Evolutionary conservation across 2,113 vertebrate species (phyloP).

Genomic region (Anolis carolinensis): DNA sequence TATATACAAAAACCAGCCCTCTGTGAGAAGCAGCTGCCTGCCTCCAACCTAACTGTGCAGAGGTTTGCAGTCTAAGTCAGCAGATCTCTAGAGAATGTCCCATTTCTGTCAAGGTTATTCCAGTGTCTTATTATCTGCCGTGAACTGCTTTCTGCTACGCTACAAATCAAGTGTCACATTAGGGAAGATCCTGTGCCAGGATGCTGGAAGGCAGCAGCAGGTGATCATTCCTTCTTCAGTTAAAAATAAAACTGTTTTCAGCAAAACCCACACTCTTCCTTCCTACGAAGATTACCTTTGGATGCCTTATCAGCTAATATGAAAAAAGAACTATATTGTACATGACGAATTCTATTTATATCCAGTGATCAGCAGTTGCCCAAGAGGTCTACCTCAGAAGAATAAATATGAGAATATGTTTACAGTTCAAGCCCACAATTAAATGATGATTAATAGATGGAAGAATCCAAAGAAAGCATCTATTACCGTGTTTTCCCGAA

Average conservation of each 20-base stretch:
- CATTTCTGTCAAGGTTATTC: not conserved
- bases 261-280: not conserved
- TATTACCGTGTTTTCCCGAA: too few species aligned
- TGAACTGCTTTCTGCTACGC: not conserved
- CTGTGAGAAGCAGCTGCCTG: not conserved
- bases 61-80: not conserved
- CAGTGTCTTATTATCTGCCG: not conserved
- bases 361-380: not conserved
- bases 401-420: not conserved
- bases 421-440: not conserved
- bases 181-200: not conserved
- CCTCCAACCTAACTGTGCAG: not conserved
- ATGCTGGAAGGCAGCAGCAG: not conserved
- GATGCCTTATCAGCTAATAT: fast-evolving
- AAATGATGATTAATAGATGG: not conserved
- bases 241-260: not conserved
- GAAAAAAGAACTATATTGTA: not conserved
- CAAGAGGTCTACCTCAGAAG: not conserved
- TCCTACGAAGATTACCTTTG: not conserved
- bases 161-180: constrained; percentile 1
- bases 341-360: fast-evolving
- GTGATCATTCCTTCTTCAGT: not conserved
- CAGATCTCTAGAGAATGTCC: not conserved
- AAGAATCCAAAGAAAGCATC: not conserved
- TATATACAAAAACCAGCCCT: not conserved